Evolutionary conservation across 2,797 vertebrate genomes (phyloP), one percentile per base, ranked within the genome.

Genomic region (Tolypeutes matacus): DNA sequence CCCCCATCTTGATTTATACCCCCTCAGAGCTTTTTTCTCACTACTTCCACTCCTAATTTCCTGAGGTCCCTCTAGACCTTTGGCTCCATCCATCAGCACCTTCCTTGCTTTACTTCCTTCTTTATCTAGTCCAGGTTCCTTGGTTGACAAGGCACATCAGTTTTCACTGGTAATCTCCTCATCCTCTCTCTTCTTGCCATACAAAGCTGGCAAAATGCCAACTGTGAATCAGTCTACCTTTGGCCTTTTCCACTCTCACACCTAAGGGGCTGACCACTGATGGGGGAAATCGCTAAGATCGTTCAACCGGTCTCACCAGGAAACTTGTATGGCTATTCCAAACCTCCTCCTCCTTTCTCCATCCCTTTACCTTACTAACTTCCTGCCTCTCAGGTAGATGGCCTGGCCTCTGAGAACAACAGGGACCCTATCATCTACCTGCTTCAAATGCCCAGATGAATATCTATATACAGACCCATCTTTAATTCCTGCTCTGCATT

Each of bases 281-380:
- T 80, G 53, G 39, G 56, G 46, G 53, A 20, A 36, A 84, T 34
- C 75, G 18, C 29, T 31, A 31, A 56, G 49, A 60, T 31, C 46
- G 67, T 73, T 81, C 51, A 15, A 1, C 15, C 17, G 8, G 21
- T 53, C 31, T 14, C 27, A 8, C 23, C 12, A 56, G 36, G 60
- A 86, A 25, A 29, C 11, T 17, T 9, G 1, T 1, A 0, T 2
- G 46, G 27, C 46, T 76, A 1, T 58, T 85, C 53, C 36, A 73
- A 21, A 62, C 9, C n/a, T 14, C n/a, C 25, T 27, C 7, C 42
- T 83, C 42, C 34, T n/a, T 23, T 20, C 18, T 64, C 49, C 5
- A 10, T 0, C 2, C 13, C 5, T 36, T 34, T 1, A 0, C 36
- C 39, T 27, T 29, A 2, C 1, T 4, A 2, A 2, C 25, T 72